phyloP scores from a whole-genome alignment of 2,888 invertebrate genomes.

The Meta bourneti region DNA sequence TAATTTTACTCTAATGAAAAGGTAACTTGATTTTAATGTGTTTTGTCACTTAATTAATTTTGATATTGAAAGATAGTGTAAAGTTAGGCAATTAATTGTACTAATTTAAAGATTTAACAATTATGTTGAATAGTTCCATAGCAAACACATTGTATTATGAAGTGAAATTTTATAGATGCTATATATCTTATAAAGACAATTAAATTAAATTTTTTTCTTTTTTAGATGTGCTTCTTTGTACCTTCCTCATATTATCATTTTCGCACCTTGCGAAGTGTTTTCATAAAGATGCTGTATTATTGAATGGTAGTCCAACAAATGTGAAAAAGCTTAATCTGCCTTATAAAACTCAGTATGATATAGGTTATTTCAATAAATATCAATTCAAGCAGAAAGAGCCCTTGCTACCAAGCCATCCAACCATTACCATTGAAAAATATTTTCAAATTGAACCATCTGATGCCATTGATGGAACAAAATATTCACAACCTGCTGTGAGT shows the following conservation, averaged over 20 bases:
- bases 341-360: slow-evolving; percentile 10
- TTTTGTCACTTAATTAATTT: no score
- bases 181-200: background rate
- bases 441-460: slow-evolving; percentile 71
- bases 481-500: slow-evolving; percentile 63
- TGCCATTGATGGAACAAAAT: slow-evolving; percentile 61
- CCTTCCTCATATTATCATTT: background rate
- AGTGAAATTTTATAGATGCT: no score
- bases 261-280: background rate
- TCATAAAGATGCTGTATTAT: slow-evolving; percentile 38
- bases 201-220: background rate
- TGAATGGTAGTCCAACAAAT: slow-evolving; percentile 29
- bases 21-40: no score
- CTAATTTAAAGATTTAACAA: no score
- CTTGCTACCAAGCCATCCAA: slow-evolving; percentile 7
- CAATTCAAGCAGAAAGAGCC: slow-evolving; percentile 13
- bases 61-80: no score
- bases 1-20: no score
- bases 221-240: slow-evolving; percentile 28
- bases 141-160: no score
- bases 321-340: slow-evolving; percentile 17
- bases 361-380: slow-evolving; percentile 13
- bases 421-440: slow-evolving; percentile 27
- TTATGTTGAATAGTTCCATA: no score
- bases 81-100: no score